Percentiles rank a stretch among this genome's conserved stretches.
phyloP scores from a whole-genome alignment of 2,113 vertebrate genomes.

The Spheniscus mendiculus region DNA sequence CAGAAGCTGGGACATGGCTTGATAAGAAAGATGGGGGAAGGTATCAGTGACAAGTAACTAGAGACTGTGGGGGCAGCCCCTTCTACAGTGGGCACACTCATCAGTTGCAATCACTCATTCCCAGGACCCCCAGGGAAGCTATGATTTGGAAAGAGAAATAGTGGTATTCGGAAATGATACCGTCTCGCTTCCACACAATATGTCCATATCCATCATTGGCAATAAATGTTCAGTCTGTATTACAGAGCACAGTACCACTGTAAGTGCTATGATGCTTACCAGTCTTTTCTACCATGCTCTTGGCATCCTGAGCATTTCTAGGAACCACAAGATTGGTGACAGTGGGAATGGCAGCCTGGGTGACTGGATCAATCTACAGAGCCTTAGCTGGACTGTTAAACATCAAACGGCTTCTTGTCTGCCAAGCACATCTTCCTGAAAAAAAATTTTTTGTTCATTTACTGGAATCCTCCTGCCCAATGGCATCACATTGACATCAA shows the following conservation, averaged over 20 bases:
- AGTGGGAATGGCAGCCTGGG: not conserved
- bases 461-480: not conserved
- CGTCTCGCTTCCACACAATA: not conserved
- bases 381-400: not conserved
- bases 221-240: not conserved
- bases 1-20: not conserved
- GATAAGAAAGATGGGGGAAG: not conserved
- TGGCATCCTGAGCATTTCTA: not conserved
- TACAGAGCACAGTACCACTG: not conserved
- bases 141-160: not conserved
- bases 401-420: not conserved
- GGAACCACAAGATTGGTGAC: not conserved
- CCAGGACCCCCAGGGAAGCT: not conserved
- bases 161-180: not conserved
- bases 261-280: not conserved
- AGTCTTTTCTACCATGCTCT: not conserved
- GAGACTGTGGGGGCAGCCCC: not conserved
- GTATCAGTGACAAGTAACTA: not conserved
- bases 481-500: too few species aligned
- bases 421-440: not conserved
- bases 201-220: not conserved
- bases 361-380: not conserved
- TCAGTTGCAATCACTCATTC: fast-evolving
- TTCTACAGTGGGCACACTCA: not conserved
- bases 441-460: not conserved